Conservation (phyloP, 2,888 invertebrate genomes). For the Protophormia terraenovae region DNA sequence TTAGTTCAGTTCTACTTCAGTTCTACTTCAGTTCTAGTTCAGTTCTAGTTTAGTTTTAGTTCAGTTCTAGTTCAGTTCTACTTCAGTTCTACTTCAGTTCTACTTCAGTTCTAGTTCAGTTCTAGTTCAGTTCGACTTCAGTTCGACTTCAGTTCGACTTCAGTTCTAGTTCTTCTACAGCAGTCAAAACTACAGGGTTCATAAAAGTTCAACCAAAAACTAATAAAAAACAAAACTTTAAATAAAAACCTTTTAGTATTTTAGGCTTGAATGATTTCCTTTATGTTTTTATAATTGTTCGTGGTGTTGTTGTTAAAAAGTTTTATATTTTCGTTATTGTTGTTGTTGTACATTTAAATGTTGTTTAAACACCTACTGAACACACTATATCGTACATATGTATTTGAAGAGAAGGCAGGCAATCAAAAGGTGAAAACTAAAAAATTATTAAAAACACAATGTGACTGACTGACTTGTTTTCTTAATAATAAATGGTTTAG, state of each 20-base stretch:
- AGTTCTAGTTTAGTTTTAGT: too few relatives aligned
- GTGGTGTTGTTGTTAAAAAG: constrained; percentile 31
- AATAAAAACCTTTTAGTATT: constrained; percentile 56
- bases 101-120: too few relatives aligned
- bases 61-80: too few relatives aligned
- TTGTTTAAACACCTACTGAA: constrained; percentile 46
- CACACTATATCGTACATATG: background rate
- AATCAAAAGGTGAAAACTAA: constrained; percentile 23
- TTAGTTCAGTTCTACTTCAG: too few relatives aligned
- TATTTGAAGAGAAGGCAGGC: background rate
- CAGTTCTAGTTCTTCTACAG: too few relatives aligned
- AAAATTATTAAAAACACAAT: background rate
- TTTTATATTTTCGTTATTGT: background rate
- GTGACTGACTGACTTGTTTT: too few relatives aligned
- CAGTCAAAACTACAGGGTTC: background rate
- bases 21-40: too few relatives aligned
- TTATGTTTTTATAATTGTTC: constrained; percentile 65
- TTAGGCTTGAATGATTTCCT: constrained; percentile 63
- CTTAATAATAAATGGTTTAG: background rate
- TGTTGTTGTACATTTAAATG: constrained; percentile 32
- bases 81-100: too few relatives aligned
- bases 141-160: too few relatives aligned
- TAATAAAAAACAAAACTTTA: constrained; percentile 6
- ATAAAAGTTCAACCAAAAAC: background rate
- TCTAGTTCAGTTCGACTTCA: too few relatives aligned